phyloP scores from a whole-genome alignment of 2,797 vertebrate genomes.

The Orientallactaga sibirica region DNA sequence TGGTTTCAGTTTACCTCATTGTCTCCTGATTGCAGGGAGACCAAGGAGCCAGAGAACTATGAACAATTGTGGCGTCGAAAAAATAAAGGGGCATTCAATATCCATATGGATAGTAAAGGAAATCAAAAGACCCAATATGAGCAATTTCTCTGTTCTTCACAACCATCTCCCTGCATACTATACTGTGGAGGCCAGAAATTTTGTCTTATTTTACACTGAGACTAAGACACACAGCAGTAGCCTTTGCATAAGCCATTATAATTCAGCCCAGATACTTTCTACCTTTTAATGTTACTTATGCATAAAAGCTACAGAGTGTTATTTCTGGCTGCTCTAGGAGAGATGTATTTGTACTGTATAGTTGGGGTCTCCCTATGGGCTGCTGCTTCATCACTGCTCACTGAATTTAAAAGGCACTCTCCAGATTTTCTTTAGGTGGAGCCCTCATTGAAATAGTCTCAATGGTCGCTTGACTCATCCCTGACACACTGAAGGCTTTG shows the following conservation, averaged over 20 bases:
- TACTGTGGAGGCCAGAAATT: background rate
- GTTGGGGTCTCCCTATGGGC: slow-evolving; percentile 62
- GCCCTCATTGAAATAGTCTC: slow-evolving; percentile 76
- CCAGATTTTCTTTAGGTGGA: slow-evolving; percentile 72
- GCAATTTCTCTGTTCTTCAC: background rate
- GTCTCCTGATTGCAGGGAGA: background rate
- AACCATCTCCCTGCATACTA: background rate
- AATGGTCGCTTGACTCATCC: slow-evolving; percentile 40
- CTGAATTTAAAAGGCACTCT: slow-evolving; percentile 75
- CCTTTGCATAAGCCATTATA: slow-evolving; percentile 81
- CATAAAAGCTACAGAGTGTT: slow-evolving; percentile 84
- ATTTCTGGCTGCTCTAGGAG: slow-evolving; percentile 83
- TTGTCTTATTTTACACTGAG: slow-evolving; percentile 65
- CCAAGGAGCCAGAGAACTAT: background rate
- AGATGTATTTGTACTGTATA: slow-evolving; percentile 78
- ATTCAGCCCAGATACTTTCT: slow-evolving; percentile 80
- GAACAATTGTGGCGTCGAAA: background rate
- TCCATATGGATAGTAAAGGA: background rate
- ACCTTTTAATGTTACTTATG: slow-evolving; percentile 85
- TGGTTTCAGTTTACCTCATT: background rate
- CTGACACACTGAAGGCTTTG: slow-evolving; percentile 62
- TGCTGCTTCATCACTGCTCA: slow-evolving; percentile 70
- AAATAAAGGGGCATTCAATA: slow-evolving; percentile 26
- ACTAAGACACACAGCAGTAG: slow-evolving; percentile 76
- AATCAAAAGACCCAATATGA: background rate